Percentiles rank a stretch among this genome's conserved stretches.
phyloP scores from a whole-genome alignment of 2,797 vertebrate species.

The Eidolon dupreanum region DNA sequence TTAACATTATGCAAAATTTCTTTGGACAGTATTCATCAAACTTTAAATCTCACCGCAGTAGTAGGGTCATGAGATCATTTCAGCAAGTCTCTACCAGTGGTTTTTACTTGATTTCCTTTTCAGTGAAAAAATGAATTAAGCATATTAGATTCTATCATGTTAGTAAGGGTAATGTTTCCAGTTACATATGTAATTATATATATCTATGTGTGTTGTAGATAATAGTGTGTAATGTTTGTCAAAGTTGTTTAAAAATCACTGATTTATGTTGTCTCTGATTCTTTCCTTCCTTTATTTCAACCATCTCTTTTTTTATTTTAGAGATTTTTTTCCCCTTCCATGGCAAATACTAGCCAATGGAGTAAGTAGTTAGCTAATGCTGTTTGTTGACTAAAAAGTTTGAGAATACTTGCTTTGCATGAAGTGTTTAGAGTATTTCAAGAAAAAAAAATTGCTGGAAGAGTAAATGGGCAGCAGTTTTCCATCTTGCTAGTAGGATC shows the following conservation, averaged over 20 bases:
- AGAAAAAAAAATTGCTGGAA: not conserved
- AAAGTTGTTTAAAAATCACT: not conserved
- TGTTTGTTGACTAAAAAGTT: not conserved
- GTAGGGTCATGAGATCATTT: not conserved
- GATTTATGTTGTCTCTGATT: not conserved
- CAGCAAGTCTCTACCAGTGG: not conserved
- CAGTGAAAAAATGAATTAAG: conserved; percentile 8
- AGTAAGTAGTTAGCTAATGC: not conserved
- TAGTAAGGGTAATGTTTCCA: conserved; percentile 36
- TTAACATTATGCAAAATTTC: not conserved
- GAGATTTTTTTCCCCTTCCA: not conserved
- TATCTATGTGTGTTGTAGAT: not conserved
- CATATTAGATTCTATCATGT: not conserved
- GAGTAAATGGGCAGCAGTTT: not conserved
- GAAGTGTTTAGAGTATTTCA: not conserved
- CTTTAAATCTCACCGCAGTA: not conserved
- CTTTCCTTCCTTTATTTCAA: conserved; percentile 21
- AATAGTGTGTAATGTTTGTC: not conserved
- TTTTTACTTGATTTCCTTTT: conserved; percentile 24
- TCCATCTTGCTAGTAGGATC: not conserved
- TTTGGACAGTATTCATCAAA: not conserved
- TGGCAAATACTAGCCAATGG: not conserved
- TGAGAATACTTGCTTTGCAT: conserved; percentile 9
- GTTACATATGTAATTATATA: not conserved
- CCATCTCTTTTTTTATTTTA: not conserved